Evolutionary conservation across 2,888 invertebrate species (phyloP).

Genomic region (Slavum lentiscoides): DNA sequence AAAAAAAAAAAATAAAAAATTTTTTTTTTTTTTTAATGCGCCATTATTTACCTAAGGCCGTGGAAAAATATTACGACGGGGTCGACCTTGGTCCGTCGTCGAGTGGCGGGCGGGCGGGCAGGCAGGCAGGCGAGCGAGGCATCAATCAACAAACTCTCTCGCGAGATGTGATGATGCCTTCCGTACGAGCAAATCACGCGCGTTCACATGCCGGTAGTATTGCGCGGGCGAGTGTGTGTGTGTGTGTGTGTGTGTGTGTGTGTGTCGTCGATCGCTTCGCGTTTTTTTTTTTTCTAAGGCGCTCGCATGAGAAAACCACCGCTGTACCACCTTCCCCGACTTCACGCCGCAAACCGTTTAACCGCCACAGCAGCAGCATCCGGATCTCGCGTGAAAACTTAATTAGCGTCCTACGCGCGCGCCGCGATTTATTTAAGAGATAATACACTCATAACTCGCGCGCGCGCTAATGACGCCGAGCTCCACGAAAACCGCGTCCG

Average conservation of each 20-base stretch:
- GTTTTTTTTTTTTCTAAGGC: not conserved
- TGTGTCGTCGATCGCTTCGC: not conserved
- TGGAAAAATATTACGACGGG: conserved; percentile 38
- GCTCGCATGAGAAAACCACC: conserved; percentile 34
- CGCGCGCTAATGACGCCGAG: conserved; percentile 44
- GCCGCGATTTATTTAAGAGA: conserved; percentile 45
- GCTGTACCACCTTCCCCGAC: conserved; percentile 43
- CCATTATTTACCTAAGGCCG: conserved; percentile 53
- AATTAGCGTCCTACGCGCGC: conserved; percentile 46
- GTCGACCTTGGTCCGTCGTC: conserved; percentile 45
- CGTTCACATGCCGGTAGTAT: not conserved
- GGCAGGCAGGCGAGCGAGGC: not conserved
- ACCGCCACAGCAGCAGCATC: conserved; percentile 8
- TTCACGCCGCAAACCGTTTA: conserved; percentile 47
- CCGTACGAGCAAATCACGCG: conserved; percentile 6
- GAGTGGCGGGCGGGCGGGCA: conserved; percentile 29
- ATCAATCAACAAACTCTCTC: conserved; percentile 46
- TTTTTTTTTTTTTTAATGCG: conserved; percentile 11
- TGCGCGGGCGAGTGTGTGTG: conserved; percentile 24
- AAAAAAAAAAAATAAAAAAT: not conserved
- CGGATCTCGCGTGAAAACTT: conserved; percentile 51
- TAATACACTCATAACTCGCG: conserved; percentile 34
- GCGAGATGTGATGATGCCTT: not conserved
- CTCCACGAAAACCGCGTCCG: too few relatives aligned
- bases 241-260: not conserved